phyloP scores from a whole-genome alignment of 2,888 invertebrate genomes.

The Scaptomyza reducta region DNA sequence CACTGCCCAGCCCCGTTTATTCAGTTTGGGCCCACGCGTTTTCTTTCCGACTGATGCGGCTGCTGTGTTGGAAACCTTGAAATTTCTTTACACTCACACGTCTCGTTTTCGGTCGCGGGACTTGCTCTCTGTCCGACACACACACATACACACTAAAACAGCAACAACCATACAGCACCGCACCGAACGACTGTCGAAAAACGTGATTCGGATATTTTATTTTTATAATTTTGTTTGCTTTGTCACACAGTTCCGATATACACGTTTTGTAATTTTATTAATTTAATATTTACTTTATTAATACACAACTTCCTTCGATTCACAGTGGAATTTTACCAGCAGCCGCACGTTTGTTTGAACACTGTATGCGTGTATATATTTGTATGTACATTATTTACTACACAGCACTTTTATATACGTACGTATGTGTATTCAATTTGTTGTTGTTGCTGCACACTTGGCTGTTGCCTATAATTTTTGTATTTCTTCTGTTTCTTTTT shows the following conservation, averaged over 20 bases:
- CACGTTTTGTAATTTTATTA: conserved; percentile 64
- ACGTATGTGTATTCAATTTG: conserved; percentile 46
- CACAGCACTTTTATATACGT: conserved; percentile 42
- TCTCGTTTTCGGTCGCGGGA: conserved; percentile 42
- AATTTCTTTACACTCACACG: conserved; percentile 59
- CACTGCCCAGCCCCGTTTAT: conserved; percentile 20
- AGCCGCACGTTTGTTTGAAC: conserved; percentile 39
- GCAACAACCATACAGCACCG: conserved; percentile 13
- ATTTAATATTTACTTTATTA: conserved; percentile 65
- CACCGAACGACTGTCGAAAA: conserved; percentile 58
- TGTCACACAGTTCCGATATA: conserved; percentile 46
- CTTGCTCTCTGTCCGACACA: conserved; percentile 36
- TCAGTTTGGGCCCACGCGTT: conserved; percentile 34
- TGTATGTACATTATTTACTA: conserved; percentile 39
- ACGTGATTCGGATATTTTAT: conserved; percentile 61
- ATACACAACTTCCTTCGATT: conserved; percentile 73
- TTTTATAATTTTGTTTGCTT: conserved; percentile 18
- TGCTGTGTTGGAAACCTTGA: conserved; percentile 58
- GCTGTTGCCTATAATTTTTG: conserved; percentile 52
- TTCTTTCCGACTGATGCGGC: conserved; percentile 20
- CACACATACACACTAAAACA: conserved; percentile 13
- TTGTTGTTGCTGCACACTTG: conserved; percentile 45
- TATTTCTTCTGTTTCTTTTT: conserved; percentile 35
- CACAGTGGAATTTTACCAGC: conserved; percentile 79
- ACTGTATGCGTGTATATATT: conserved; percentile 29